These are phyloP conservation scores for Aradus depressus DNA, from an alignment of 2,888 invertebrate genomes.

Conservation along the genomic window DNA sequence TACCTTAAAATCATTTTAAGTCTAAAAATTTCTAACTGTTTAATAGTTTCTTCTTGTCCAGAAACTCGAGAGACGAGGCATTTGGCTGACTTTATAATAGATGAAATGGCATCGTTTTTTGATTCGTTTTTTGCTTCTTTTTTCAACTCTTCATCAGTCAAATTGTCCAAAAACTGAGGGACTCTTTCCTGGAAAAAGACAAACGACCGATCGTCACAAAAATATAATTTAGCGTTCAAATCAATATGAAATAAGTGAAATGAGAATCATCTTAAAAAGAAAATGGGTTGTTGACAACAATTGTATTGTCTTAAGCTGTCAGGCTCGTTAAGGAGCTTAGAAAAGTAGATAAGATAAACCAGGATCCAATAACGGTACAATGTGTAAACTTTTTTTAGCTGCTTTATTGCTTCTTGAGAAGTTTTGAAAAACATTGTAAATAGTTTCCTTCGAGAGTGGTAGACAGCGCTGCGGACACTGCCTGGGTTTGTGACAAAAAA, in stretches of 20 bases:
- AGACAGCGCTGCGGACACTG: too few relatives aligned
- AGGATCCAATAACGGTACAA: too few relatives aligned
- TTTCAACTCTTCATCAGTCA: constrained; percentile 91
- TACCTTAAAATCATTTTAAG: constrained; percentile 81
- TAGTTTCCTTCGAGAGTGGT: too few relatives aligned
- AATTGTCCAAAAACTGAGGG: constrained; percentile 72
- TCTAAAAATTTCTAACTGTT: constrained; percentile 84
- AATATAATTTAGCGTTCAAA: neutral
- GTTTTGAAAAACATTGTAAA: too few relatives aligned
- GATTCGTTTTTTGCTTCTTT: constrained; percentile 91
- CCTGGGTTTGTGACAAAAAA: too few relatives aligned
- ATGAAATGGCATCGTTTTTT: constrained; percentile 90
- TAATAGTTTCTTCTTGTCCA: constrained; percentile 68
- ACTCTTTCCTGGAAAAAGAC: constrained; percentile 63
- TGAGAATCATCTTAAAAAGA: constrained; percentile 8
- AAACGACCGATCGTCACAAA: neutral
- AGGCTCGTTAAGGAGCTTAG: too few relatives aligned
- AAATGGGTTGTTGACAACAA: too few relatives aligned
- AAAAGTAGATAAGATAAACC: too few relatives aligned
- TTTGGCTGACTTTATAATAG: constrained; percentile 85
- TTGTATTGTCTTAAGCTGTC: too few relatives aligned
- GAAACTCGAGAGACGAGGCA: constrained; percentile 75
- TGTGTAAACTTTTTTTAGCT: too few relatives aligned
- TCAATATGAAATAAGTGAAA: neutral
- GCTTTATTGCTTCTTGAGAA: too few relatives aligned